Base-by-base conservation (phyloP, 2,797 vertebrate species). In the Sebastes paucispinis region DNA sequence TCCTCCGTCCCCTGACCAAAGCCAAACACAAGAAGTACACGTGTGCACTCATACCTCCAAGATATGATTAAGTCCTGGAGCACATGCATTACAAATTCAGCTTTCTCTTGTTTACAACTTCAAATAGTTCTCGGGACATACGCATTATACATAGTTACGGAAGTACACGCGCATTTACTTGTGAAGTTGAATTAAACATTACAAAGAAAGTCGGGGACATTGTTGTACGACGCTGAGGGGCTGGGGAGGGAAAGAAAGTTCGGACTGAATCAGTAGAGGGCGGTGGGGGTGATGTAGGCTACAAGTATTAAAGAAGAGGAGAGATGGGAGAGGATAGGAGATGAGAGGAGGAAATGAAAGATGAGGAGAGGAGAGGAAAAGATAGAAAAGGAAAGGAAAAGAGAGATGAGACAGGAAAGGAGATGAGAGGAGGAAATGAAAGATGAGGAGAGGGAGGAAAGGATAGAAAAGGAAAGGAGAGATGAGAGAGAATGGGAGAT, bases 51-150 rank as follows among this genome's bases (percentile, higher is more conserved):
- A 65, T 91, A 89, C 92, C 93, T 94, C 74, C 92, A 25, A 93
- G 93, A 93, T 90, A 93, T 83, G 91, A 94, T 92, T 91, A 90
- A 87, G 87, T 86, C 91, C 91, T 73, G 86, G 82, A 93, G 93
- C 91, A 86, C 73, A 88, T 69, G 71, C 90, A 91, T 94, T 92
- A 90, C 84, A 92, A 88, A 93, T 93, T 88, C 80, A 69, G 71
- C 87, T 85, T 82, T 81, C 84, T 91, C 90, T 91, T 94, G 93
- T 94, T 93, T 92, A 93, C 89, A 84, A 88, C 92, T 91, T 93
- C 88, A 88, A 91, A 93, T 87, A 79, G 58, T 89, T 89, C 87
- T 66, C 29, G 43, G 89, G 87, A 89, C 87, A 83, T 73, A 83
- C 68, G 34, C 75, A 83, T 91, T 82, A 85, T 47, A 78, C 77